phyloP scores from a whole-genome alignment of 2,797 vertebrate species.

The Pseudomugil gertrudae region DNA sequence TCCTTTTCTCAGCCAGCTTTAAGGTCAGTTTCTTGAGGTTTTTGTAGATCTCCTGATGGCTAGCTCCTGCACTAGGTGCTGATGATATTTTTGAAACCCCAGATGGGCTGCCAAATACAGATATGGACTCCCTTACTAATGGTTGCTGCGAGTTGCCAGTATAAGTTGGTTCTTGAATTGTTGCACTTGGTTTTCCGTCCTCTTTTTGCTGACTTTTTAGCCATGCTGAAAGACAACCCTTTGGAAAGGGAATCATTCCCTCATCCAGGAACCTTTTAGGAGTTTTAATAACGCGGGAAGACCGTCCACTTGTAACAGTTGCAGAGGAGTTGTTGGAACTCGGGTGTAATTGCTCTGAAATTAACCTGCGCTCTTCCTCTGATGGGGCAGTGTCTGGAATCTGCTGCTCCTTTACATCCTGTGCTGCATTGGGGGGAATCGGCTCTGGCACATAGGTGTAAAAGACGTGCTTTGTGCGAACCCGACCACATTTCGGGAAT shows the following conservation, averaged over 20 bases:
- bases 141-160: slow-evolving; percentile 34
- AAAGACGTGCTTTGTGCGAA: slow-evolving; percentile 57
- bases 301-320: slow-evolving; percentile 83
- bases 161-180: slow-evolving; percentile 35
- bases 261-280: slow-evolving; percentile 91
- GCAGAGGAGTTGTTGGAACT: slow-evolving; percentile 75
- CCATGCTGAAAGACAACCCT: slow-evolving; percentile 66
- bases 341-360: slow-evolving; percentile 49
- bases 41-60: slow-evolving; percentile 88
- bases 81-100: slow-evolving; percentile 56
- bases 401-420: slow-evolving; percentile 30
- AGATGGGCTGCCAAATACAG: slow-evolving; percentile 23
- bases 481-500: slow-evolving; percentile 20
- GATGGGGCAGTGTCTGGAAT: slow-evolving; percentile 30
- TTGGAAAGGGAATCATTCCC: slow-evolving; percentile 76
- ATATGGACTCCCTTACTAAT: slow-evolving; percentile 23
- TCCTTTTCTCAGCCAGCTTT: slow-evolving; percentile 77
- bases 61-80: slow-evolving; percentile 75
- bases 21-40: slow-evolving; percentile 83
- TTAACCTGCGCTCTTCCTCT: slow-evolving; percentile 40
- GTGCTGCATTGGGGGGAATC: background rate
- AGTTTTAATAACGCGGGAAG: slow-evolving; percentile 89
- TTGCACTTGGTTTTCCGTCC: slow-evolving; percentile 43
- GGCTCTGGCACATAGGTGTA: slow-evolving; percentile 65
- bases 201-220: slow-evolving; percentile 68